phyloP scores from a whole-genome alignment of 2,888 invertebrate genomes.

The Dryobota labecula region DNA sequence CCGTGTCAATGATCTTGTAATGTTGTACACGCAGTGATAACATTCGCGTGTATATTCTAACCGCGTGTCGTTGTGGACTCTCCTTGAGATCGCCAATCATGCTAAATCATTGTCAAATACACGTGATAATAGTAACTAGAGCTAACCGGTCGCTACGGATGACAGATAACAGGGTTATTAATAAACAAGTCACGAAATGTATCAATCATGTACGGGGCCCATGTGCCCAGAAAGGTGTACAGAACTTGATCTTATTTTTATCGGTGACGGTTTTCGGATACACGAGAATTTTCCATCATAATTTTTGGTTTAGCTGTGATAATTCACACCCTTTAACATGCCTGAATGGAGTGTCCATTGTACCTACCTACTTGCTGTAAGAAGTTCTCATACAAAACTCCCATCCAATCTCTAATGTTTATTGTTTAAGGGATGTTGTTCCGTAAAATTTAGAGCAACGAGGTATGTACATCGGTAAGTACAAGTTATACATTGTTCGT shows the following conservation, averaged over 20 bases:
- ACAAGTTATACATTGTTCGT: background rate
- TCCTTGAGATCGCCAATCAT: constrained; percentile 46
- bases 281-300: constrained; percentile 2
- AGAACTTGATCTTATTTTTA: constrained; percentile 2
- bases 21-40: constrained; percentile 34
- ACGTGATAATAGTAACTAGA: constrained; percentile 53
- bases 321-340: background rate
- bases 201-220: constrained; percentile 42
- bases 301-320: background rate
- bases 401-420: background rate
- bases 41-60: constrained; percentile 20
- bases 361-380: background rate
- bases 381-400: background rate
- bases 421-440: background rate
- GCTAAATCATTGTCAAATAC: constrained; percentile 52
- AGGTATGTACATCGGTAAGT: background rate
- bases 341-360: background rate
- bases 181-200: constrained; percentile 32
- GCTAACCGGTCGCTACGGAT: constrained; percentile 40
- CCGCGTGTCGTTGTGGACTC: constrained; percentile 13
- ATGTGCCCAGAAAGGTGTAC: constrained; percentile 14
- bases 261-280: constrained; percentile 7
- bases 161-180: constrained; percentile 42
- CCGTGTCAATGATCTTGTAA: constrained; percentile 46
- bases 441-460: background rate